Conservation (phyloP, 2,888 invertebrate species). For the Drosophila emarginata region DNA sequence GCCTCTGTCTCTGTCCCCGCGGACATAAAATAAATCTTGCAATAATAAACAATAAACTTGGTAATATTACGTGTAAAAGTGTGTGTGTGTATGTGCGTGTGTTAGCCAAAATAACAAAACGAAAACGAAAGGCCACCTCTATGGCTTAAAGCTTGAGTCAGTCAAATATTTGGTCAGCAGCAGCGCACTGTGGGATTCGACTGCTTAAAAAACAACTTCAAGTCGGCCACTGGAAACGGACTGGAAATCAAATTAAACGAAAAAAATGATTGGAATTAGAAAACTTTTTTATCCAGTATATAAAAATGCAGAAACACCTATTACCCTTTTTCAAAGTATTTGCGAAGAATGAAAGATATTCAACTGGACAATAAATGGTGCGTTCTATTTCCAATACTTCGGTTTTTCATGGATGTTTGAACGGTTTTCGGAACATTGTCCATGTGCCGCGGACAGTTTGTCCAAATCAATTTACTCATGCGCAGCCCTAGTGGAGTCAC, state of each 20-base stretch:
- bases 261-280: too few relatives aligned
- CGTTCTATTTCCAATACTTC: neutral
- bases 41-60: conserved; percentile 65
- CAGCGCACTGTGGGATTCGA: conserved; percentile 16
- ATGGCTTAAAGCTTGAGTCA: conserved; percentile 17
- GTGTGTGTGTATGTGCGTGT: conserved; percentile 23
- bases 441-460: neutral
- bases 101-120: conserved; percentile 26
- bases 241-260: neutral
- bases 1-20: conserved; percentile 13
- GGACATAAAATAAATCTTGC: conserved; percentile 1
- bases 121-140: conserved; percentile 69
- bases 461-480: conserved; percentile 16
- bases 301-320: too few relatives aligned
- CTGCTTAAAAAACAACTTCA: too few relatives aligned
- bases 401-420: neutral
- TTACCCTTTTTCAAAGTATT: too few relatives aligned
- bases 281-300: too few relatives aligned
- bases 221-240: neutral
- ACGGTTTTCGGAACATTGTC: neutral
- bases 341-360: neutral
- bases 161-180: conserved; percentile 46
- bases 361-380: neutral
- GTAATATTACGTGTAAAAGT: conserved; percentile 66
- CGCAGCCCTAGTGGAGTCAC: conserved; percentile 7